Evolutionary conservation across 2,888 invertebrate species (phyloP).

Genomic region (Melieria picta): DNA sequence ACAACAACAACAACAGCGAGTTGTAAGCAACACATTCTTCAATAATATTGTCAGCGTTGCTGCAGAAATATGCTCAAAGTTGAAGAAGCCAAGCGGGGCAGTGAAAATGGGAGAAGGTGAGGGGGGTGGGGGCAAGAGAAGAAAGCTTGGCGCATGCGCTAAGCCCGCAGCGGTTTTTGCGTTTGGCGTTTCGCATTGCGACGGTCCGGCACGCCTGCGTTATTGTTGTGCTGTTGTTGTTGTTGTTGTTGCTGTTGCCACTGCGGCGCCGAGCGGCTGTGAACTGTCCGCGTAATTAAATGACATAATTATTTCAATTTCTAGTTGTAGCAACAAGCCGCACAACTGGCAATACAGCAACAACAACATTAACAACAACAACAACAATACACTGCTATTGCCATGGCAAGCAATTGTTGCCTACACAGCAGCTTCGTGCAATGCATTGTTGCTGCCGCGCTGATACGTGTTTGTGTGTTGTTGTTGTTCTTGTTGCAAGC

Average conservation of each 20-base stretch:
- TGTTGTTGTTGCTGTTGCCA: conserved; percentile 19
- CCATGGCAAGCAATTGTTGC: too few relatives aligned
- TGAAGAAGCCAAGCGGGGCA: background rate
- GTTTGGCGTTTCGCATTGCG: conserved; percentile 15
- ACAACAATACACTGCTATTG: background rate
- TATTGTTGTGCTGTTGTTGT: conserved; percentile 29
- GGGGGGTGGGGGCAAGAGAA: background rate
- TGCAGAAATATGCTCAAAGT: background rate
- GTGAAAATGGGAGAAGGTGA: background rate
- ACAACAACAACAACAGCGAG: conserved; percentile 20
- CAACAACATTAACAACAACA: conserved; percentile 17
- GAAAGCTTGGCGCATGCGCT: conserved; percentile 29
- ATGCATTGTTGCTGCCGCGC: conserved; percentile 52
- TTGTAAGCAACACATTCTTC: conserved; percentile 24
- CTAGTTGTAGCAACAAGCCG: conserved; percentile 7
- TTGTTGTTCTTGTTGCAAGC: background rate
- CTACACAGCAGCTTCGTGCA: conserved; percentile 27
- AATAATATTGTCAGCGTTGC: conserved; percentile 32
- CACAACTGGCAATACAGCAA: conserved; percentile 30
- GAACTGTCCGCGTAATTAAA: conserved; percentile 63
- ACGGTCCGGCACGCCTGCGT: conserved; percentile 30
- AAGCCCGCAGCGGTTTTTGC: background rate
- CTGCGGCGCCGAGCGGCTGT: background rate
- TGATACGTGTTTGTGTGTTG: conserved; percentile 46
- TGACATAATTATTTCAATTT: conserved; percentile 65